Evolutionary conservation across 2,113 vertebrate species (phyloP).

Genomic region (Prunella fulvescens): DNA sequence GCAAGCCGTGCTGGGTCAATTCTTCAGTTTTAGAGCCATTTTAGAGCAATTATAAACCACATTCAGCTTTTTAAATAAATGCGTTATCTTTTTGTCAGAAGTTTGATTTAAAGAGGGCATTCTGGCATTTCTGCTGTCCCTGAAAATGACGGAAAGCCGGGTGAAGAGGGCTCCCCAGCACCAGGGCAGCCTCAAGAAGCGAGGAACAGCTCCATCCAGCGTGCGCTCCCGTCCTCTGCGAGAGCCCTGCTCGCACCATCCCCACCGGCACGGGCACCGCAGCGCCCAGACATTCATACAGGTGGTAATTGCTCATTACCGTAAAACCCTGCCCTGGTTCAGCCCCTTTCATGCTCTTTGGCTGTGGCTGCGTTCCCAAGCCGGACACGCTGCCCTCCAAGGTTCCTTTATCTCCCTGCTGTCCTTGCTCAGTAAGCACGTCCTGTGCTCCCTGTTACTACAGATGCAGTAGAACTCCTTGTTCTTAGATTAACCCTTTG

Average conservation of each 20-base stretch:
- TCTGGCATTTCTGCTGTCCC: not conserved
- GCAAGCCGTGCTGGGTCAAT: not conserved
- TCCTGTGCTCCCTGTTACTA: too few relatives aligned
- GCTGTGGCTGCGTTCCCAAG: not conserved
- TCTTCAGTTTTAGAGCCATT: not conserved
- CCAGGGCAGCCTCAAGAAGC: rapidly evolving
- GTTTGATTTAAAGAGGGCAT: not conserved
- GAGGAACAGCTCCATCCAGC: not conserved
- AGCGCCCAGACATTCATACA: not conserved
- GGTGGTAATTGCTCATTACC: too few relatives aligned
- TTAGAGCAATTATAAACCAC: not conserved
- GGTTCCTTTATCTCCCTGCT: not conserved
- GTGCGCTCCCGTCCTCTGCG: not conserved
- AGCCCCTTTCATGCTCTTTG: not conserved
- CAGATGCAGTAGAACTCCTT: not conserved
- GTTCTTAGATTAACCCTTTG: not conserved
- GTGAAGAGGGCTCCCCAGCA: rapidly evolving
- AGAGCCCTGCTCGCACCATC: rapidly evolving
- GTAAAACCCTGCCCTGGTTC: too few relatives aligned
- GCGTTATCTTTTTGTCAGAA: not conserved
- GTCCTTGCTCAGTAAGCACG: not conserved
- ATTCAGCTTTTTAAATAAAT: not conserved
- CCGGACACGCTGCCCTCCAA: too few relatives aligned
- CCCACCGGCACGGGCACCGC: rapidly evolving
- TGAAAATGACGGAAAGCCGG: rapidly evolving